These are phyloP conservation scores for Rotaria socialis DNA, from an alignment of 2,888 invertebrate species.

Conservation along the genomic window DNA sequence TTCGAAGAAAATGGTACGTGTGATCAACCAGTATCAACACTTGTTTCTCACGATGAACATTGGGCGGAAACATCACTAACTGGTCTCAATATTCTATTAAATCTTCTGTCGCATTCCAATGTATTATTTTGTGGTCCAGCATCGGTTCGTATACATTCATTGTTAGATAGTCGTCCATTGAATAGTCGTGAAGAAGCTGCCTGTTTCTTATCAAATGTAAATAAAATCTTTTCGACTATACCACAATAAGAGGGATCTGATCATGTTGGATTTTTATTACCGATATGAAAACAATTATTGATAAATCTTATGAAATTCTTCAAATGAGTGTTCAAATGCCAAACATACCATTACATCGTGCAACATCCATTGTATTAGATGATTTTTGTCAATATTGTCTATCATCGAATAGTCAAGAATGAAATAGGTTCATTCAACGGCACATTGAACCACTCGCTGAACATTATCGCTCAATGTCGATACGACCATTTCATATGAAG, in stretches of 20 bases:
- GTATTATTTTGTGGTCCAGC: constrained; percentile 65
- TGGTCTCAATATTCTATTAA: constrained; percentile 47
- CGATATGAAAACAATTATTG: constrained; percentile 66
- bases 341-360: constrained; percentile 62
- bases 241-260: constrained; percentile 56
- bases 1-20: background rate
- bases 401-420: constrained; percentile 58
- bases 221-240: constrained; percentile 49
- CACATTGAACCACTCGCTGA: constrained; percentile 63
- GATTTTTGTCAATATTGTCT: constrained; percentile 60
- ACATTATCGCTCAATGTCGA: constrained; percentile 63
- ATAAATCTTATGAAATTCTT: constrained; percentile 60
- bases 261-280: constrained; percentile 66
- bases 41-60: constrained; percentile 56
- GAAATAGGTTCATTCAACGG: constrained; percentile 59
- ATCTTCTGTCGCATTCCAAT: constrained; percentile 35
- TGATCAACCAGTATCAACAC: background rate
- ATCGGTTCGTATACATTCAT: constrained; percentile 65
- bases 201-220: constrained; percentile 59
- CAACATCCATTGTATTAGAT: constrained; percentile 66
- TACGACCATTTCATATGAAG: constrained; percentile 53
- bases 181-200: constrained; percentile 64
- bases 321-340: constrained; percentile 54
- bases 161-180: constrained; percentile 64
- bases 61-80: constrained; percentile 65